Evolutionary conservation across 2,113 vertebrate species (phyloP).

Genomic region (Dicentrarchus labrax): DNA sequence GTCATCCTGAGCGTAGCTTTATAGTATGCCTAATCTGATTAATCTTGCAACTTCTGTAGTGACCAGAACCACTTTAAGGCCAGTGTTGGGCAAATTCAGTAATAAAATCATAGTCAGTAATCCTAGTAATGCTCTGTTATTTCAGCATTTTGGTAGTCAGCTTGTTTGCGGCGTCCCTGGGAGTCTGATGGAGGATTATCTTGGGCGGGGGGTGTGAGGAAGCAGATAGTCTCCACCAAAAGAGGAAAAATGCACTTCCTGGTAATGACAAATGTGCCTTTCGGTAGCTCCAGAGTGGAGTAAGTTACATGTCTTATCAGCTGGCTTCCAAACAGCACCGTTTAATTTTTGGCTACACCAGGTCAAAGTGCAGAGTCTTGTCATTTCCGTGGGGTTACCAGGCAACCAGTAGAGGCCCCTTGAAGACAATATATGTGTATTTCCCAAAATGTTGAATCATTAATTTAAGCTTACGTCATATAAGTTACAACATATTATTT

Average conservation of each 20-base stretch:
- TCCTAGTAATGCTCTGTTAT: not conserved
- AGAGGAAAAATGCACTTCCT: not conserved
- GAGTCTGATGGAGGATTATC: not conserved
- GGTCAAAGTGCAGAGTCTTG: no score
- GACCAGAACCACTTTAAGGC: constrained; percentile 1
- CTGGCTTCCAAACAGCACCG: not conserved
- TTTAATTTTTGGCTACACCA: no score
- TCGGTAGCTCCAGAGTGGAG: not conserved
- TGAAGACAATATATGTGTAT: not conserved
- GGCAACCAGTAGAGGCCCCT: no score
- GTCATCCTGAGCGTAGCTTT: not conserved
- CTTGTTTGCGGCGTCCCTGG: not conserved
- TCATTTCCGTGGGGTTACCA: no score
- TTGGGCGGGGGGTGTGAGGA: not conserved
- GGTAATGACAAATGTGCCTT: not conserved
- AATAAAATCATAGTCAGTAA: not conserved
- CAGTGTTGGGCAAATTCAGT: not conserved
- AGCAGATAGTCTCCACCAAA: not conserved
- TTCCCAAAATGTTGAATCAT: not conserved
- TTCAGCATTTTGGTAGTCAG: not conserved
- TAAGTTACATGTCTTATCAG: not conserved
- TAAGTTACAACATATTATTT: no score
- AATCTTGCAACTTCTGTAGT: not conserved
- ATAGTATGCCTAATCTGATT: not conserved
- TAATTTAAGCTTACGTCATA: no score